phyloP scores from a whole-genome alignment of 2,888 invertebrate genomes.

The Nezara viridula region DNA sequence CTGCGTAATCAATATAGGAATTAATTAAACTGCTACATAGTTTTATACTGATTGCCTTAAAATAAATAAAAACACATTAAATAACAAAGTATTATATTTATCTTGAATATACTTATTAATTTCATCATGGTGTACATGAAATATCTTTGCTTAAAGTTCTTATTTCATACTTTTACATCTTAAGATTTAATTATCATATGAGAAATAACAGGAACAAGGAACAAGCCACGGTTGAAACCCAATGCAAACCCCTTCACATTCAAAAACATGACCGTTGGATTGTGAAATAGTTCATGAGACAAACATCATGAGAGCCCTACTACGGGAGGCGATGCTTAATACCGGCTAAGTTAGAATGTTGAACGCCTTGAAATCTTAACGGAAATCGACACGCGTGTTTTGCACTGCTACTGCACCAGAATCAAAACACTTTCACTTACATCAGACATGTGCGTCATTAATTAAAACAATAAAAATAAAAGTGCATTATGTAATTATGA shows the following conservation, averaged over 20 bases:
- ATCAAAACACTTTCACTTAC: conserved; percentile 23
- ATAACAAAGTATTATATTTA: too few relatives aligned
- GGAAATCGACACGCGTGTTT: background rate
- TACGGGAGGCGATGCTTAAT: background rate
- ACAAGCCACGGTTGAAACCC: background rate
- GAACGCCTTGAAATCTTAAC: conserved; percentile 24
- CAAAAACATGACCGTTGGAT: background rate
- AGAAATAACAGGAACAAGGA: too few relatives aligned
- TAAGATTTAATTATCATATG: too few relatives aligned
- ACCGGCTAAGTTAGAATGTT: conserved; percentile 2
- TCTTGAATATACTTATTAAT: too few relatives aligned
- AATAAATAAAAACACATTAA: too few relatives aligned
- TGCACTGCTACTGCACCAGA: background rate
- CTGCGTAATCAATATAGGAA: too few relatives aligned
- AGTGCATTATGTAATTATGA: background rate
- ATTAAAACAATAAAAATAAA: background rate
- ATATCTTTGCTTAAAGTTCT: too few relatives aligned
- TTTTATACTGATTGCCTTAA: too few relatives aligned
- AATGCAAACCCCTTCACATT: background rate
- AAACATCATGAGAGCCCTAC: background rate
- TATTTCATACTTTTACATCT: too few relatives aligned
- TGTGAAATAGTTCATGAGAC: background rate
- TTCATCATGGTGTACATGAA: too few relatives aligned
- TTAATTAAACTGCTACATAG: too few relatives aligned
- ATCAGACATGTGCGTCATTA: background rate